phyloP scores from a whole-genome alignment of 2,888 invertebrate species.

The Anaspis maculata region DNA sequence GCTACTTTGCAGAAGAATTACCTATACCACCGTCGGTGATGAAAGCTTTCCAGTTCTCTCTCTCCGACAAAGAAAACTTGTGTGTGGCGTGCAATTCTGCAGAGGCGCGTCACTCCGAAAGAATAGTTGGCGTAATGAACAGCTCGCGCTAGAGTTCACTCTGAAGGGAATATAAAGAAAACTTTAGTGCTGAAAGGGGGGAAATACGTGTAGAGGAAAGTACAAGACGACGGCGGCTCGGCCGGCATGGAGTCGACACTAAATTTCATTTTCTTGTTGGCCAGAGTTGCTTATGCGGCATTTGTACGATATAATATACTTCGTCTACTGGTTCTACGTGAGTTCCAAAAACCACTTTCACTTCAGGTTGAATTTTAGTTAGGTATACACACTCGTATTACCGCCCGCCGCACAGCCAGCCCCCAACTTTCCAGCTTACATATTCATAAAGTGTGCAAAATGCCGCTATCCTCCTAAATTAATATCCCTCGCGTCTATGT shows the following conservation, averaged over 20 bases:
- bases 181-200: conserved; percentile 38
- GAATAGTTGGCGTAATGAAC: conserved; percentile 41
- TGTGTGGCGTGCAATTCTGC: conserved; percentile 27
- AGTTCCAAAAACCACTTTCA: conserved; percentile 1
- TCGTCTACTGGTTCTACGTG: no score
- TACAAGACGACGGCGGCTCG: conserved; percentile 26
- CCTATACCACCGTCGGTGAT: conserved; percentile 13
- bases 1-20: conserved; percentile 35
- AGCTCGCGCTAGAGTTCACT: conserved; percentile 32
- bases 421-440: no score
- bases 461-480: no score
- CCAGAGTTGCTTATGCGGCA: conserved; percentile 24
- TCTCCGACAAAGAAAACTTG: conserved; percentile 11
- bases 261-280: conserved; percentile 39
- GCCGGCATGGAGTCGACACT: conserved; percentile 29
- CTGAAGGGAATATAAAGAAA: conserved; percentile 39
- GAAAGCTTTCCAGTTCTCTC: no score
- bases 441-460: no score
- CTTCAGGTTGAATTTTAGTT: no score
- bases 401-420: no score
- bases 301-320: conserved; percentile 7
- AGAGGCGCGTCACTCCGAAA: conserved; percentile 31
- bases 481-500: no score
- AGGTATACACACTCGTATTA: no score
- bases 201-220: conserved; percentile 31